Base-by-base conservation (phyloP, 2,113 vertebrate genomes). In the Anas platyrhynchos region DNA sequence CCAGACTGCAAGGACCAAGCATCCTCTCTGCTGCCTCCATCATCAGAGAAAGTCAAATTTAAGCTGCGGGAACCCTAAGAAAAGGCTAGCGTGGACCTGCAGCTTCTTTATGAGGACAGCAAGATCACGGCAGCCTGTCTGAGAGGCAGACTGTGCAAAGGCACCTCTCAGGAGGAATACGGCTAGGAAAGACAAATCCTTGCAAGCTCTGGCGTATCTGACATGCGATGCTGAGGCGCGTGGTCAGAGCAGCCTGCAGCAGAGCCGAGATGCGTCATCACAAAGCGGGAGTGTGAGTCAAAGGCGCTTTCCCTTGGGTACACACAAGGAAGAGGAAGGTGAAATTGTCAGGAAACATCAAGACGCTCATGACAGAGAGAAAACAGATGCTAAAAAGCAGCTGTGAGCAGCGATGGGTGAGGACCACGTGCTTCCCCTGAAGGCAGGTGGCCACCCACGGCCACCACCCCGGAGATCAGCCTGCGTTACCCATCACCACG, bases 211-310 rank as follows among this genome's bases (percentile, higher is more conserved):
- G 25, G 62, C 2, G 2, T 7, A 20, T 34, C 65, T 91, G 84
- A 78, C 0, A 0, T 0, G 1, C 41, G 77, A 36, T 0, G 0
- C 73, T 86, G 65, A 31, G 16, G 55, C 0, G 0, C 81, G 56
- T 8, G 77, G 32, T 68, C 89, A 82, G 91, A 67, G 62, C 73
- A 91, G 65, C 61, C 89, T 91, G 86, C 89, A 67, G 83, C 68
- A 26, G 69, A 38, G 25, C 65, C 50, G n/a, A 72, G 78, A 59
- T 63, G 52, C 4, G 1, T 89, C 89, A 89, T 0, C 0, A 48
- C 16, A 43, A 27, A 84, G 62, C 0, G 0, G 46, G 46, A 91
- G 52, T 6, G n/a, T 26, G 87, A 94, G 69, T 52, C 66, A 87
- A 91, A 89, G 46, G 55, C 65, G 46, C 27, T 43, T 71, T 95